Base-by-base conservation (phyloP, 1,140 invertebrate species). In the Carposina sasakii region DNA sequence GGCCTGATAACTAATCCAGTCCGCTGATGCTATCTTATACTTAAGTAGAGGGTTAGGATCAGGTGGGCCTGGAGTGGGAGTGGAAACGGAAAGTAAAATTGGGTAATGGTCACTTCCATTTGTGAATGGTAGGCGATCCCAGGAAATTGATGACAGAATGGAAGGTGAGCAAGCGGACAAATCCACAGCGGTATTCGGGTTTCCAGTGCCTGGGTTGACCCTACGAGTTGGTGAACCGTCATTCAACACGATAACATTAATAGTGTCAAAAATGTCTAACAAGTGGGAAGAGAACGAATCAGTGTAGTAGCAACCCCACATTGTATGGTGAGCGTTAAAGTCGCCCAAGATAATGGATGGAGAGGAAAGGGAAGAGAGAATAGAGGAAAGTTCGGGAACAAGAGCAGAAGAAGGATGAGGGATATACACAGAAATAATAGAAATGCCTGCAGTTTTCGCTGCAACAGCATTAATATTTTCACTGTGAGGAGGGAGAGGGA, bases 31-130 rank as follows among this genome's bases (percentile, higher is more conserved):
- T 10, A 33, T 5, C 15, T 13, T 33, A 15, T 33, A 33, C 15
- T 33, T 33, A 10, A 33, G 13, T 33, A 33, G 15, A 33, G 31
- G 31, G n/a, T 8, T 15, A n/a, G 31, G 31, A 33, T 5, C 15
- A 13, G 8, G 9, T 22, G 19, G 3, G n/a, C n/a, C n/a, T 0
- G 21, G 16, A 19, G 13, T 21, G 5, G 17, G 19, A 17, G 9
- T 17, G 19, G 45, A 12, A n/a, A 37, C 26, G 2, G 49, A 19
- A 22, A 44, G 22, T n/a, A 42, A 3, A 23, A 52, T 52, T 9
- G 49, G 41, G n/a, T 44, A 37, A 21, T 52, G 49, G 19, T 52
- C 49, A 30, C 49, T 52, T 30, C 41, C 40, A 30, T 30, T 31
- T 12, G 33, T 21, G 13, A 2, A 20, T 15, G 41, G 17, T 0